A percentile compares a stretch with the other conserved stretches of the same genome.
These are phyloP conservation scores for Hypotaenidia okinawae DNA, from an alignment of 2,797 vertebrate genomes.

Conservation along the genomic window DNA sequence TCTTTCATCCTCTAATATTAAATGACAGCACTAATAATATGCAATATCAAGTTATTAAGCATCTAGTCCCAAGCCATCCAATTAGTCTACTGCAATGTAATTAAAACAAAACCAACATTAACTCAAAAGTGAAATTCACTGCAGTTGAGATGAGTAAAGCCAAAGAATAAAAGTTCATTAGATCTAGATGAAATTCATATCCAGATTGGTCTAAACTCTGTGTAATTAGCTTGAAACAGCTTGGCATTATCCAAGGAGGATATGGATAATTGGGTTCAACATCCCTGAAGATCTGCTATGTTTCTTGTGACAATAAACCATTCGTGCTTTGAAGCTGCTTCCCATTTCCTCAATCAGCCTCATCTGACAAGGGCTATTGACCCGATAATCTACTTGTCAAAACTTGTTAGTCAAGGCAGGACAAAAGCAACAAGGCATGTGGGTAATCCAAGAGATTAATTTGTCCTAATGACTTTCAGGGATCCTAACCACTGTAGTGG, in stretches of 20 bases:
- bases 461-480: slow-evolving; percentile 48
- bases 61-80: slow-evolving; percentile 57
- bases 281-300: slow-evolving; percentile 64
- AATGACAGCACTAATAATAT: slow-evolving; percentile 59
- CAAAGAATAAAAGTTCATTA: slow-evolving; percentile 64
- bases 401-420: slow-evolving; percentile 65
- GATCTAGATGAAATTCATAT: slow-evolving; percentile 59
- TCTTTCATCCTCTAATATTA: slow-evolving; percentile 47
- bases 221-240: slow-evolving; percentile 72
- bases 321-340: slow-evolving; percentile 56
- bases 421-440: slow-evolving; percentile 57
- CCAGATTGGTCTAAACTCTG: slow-evolving; percentile 68
- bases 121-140: slow-evolving; percentile 47
- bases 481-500: background rate
- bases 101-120: slow-evolving; percentile 68
- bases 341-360: slow-evolving; percentile 36
- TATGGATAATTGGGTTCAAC: slow-evolving; percentile 74
- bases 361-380: slow-evolving; percentile 60
- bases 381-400: slow-evolving; percentile 74
- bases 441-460: slow-evolving; percentile 65
- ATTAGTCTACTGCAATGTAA: slow-evolving; percentile 58
- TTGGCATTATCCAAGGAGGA: slow-evolving; percentile 67
- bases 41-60: slow-evolving; percentile 62
- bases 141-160: slow-evolving; percentile 39
- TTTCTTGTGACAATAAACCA: slow-evolving; percentile 69